Conservation (phyloP, 2,888 invertebrate species). For the Toxonevra muliebris region DNA sequence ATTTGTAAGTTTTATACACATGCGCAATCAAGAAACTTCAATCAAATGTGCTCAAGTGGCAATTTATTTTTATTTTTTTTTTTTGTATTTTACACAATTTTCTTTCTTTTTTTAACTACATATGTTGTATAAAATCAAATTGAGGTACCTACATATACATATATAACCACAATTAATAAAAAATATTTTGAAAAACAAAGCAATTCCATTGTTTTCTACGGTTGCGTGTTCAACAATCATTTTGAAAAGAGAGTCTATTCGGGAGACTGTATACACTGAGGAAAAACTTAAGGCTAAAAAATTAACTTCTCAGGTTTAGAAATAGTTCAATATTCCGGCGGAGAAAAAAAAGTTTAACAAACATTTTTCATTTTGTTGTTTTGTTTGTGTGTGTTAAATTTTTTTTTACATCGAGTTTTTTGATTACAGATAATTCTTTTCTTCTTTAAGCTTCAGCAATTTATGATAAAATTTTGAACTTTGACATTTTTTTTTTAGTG, state of each 20-base stretch:
- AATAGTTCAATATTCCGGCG: no score
- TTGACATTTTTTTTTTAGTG: slow-evolving; percentile 1
- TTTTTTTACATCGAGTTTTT: no score
- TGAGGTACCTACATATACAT: neutral
- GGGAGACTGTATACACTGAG: no score
- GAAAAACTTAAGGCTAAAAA: no score
- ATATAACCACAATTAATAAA: neutral
- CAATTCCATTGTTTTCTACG: slow-evolving; percentile 35
- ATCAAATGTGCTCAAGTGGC: slow-evolving; percentile 36
- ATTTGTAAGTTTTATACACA: neutral
- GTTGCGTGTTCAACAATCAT: neutral
- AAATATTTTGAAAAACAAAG: slow-evolving; percentile 29
- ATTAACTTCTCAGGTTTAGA: no score
- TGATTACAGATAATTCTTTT: no score
- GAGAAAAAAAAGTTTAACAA: no score
- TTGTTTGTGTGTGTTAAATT: no score
- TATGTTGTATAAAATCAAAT: neutral
- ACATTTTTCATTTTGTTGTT: no score
- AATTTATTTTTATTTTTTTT: slow-evolving; percentile 25
- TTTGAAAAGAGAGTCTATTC: no score
- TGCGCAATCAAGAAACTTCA: slow-evolving; percentile 23
- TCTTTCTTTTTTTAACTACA: neutral
- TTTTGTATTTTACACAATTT: slow-evolving; percentile 4
- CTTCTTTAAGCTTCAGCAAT: neutral
- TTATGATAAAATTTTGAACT: neutral